Conservation (phyloP, 2,888 invertebrate genomes). For the Sicus ferrugineus region DNA sequence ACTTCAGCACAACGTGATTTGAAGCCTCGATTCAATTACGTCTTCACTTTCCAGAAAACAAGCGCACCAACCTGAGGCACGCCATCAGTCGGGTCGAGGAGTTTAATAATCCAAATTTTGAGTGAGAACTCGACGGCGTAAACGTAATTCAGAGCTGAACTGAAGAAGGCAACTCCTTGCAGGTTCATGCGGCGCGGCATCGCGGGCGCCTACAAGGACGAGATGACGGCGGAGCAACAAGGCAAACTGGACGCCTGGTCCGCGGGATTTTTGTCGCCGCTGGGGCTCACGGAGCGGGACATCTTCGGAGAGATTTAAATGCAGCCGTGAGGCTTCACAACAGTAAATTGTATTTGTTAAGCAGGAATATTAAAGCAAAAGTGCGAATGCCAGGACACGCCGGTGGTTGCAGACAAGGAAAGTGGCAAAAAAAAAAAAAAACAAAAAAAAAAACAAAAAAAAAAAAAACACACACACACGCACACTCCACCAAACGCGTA, state of each 20-base stretch:
- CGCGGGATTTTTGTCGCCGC: conserved; percentile 20
- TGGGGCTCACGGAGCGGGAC: conserved; percentile 40
- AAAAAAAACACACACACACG: too few species aligned
- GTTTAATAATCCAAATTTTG: background rate
- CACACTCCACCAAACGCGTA: too few species aligned
- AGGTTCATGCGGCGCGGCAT: conserved; percentile 47
- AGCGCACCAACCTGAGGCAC: background rate
- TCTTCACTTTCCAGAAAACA: background rate
- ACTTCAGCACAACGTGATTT: background rate
- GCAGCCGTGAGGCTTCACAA: too few species aligned
- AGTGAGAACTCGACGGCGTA: conserved; percentile 27
- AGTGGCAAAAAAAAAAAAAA: too few species aligned
- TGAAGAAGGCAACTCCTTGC: too few species aligned
- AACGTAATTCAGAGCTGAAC: conserved; percentile 34
- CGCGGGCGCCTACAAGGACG: conserved; percentile 44
- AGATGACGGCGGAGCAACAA: conserved; percentile 28
- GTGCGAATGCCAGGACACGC: too few species aligned
- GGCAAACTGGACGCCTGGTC: conserved; percentile 41
- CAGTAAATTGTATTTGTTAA: too few species aligned
- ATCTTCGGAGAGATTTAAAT: conserved; percentile 41
- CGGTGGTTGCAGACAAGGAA: too few species aligned
- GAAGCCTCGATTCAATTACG: background rate
- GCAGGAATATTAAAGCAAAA: too few species aligned
- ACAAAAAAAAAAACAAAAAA: too few species aligned
- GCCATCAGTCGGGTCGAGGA: background rate